These are phyloP conservation scores for Patiria pectinifera DNA, from an alignment of 53 echinoderm and acorn worm species.

Conservation along the genomic window DNA sequence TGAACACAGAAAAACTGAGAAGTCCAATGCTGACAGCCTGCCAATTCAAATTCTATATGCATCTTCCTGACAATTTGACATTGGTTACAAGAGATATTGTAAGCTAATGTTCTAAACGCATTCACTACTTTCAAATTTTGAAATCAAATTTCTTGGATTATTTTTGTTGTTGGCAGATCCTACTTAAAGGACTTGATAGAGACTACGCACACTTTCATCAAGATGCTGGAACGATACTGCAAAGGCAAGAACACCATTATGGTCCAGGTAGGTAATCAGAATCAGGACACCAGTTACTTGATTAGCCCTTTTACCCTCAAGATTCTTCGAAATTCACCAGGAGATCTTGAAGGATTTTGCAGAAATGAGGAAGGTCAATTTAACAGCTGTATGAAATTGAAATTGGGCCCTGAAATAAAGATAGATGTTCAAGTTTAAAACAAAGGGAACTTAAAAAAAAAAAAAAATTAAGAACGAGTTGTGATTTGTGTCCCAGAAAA, in stretches of 20 bases:
- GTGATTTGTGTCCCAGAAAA: slow-evolving; percentile 58
- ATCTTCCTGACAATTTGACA: too few relatives aligned
- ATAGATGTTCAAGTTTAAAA: too few relatives aligned
- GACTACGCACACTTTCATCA: slow-evolving; percentile 89
- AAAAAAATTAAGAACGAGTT: background rate
- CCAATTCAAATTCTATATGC: too few relatives aligned
- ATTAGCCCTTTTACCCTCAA: too few relatives aligned
- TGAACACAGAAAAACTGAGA: background rate
- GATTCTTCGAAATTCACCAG: too few relatives aligned
- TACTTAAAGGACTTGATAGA: slow-evolving; percentile 90
- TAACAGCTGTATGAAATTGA: too few relatives aligned
- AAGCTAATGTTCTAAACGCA: background rate
- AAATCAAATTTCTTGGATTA: background rate
- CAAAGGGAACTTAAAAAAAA: background rate
- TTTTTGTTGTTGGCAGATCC: slow-evolving; percentile 60
- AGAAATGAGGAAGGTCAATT: background rate
- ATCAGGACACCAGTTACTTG: background rate
- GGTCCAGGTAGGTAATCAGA: slow-evolving; percentile 78
- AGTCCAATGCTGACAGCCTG: too few relatives aligned
- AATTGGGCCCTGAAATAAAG: too few relatives aligned
- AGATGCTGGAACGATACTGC: slow-evolving; percentile 94
- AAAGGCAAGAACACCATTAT: slow-evolving; percentile 83
- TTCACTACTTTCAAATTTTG: background rate
- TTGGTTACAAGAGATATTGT: too few relatives aligned
- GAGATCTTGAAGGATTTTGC: too few relatives aligned